Conservation (phyloP, 53 echinoderm and acorn worm species). For the Hippasteria phrygiana region DNA sequence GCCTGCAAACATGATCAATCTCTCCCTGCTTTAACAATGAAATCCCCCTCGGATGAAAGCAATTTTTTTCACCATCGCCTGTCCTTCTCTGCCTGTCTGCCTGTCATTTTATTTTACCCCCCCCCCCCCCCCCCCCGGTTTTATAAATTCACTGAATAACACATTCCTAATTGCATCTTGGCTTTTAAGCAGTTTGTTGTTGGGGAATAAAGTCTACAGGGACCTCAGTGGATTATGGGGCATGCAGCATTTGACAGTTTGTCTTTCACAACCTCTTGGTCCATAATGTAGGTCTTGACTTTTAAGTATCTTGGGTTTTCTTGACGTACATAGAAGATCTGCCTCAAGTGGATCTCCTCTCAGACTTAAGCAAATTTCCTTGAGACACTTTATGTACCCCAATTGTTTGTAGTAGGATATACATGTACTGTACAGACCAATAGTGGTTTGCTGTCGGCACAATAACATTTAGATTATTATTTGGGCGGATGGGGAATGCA, state of each 20-base stretch:
- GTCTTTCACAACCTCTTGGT: neutral
- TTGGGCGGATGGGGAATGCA: too few relatives aligned
- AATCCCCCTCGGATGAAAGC: neutral
- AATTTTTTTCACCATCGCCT: neutral
- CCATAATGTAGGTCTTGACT: neutral
- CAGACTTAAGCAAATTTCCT: neutral
- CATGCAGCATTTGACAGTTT: neutral
- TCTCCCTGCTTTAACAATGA: neutral
- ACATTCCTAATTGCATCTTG: neutral
- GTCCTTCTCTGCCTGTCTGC: neutral
- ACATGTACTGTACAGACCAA: too few relatives aligned
- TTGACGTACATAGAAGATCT: neutral
- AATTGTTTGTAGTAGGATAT: neutral
- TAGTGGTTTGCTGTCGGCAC: too few relatives aligned
- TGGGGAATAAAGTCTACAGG: neutral
- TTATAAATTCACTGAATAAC: neutral
- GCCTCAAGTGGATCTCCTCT: neutral
- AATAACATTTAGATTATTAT: too few relatives aligned
- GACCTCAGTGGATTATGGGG: neutral
- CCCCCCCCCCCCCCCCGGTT: neutral
- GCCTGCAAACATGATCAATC: neutral
- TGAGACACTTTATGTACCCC: neutral
- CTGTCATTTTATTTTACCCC: neutral
- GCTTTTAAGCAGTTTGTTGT: slow-evolving; percentile 14
- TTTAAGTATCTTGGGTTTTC: neutral